Evolutionary conservation across 1,140 invertebrate species (phyloP), one percentile per base, ranked within the genome.

Genomic region (Procambarus clarkii): DNA sequence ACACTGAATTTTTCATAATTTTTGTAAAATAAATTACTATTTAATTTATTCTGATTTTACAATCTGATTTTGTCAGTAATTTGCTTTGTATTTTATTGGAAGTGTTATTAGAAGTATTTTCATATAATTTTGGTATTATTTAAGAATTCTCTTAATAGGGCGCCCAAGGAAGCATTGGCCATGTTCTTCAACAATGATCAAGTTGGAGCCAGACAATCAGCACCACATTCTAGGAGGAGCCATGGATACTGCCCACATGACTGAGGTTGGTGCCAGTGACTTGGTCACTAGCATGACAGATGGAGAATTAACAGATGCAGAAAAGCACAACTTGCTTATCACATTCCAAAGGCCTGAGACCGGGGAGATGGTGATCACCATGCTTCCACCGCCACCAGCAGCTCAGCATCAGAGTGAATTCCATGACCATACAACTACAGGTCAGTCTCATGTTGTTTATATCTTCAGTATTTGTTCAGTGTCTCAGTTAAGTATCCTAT

Each of bases 251-350:
- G 48, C 82, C 0, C 82, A 85, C 8, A 69, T 85, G 3, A 71
- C 34, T 18, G 64, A 85, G 18, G 82, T 71, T 71, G 21, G 34
- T 11, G 48, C 60, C 7, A 44, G 64, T 4, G 82, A 85, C 64
- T 45, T 85, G 3, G 46, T 78, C 18, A 78, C 71, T 2, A 78
- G 71, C 48, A 45, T 77, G 74, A 71, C 48, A 34, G 85, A 71
- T 9, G 85, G 48, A 44, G 81, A 90, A 4, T 77, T 90, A 50
- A 84, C 34, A 34, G 64, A 81, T 44, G 80, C 88, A 45, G 88
- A 90, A 34, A 90, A 90, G 24, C 88, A 90, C 80, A 90, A 90
- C 50, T 69, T 90, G 34, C 88, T 90, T n/a, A 90, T 90, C 71
- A 83, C 88, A 64, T 90, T 90, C 80, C 88, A 90, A 54, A 71